Percentiles rank a stretch among this genome's conserved stretches.
Conservation (phyloP, 2,888 invertebrate species). For the Drosophila mercatorum region DNA sequence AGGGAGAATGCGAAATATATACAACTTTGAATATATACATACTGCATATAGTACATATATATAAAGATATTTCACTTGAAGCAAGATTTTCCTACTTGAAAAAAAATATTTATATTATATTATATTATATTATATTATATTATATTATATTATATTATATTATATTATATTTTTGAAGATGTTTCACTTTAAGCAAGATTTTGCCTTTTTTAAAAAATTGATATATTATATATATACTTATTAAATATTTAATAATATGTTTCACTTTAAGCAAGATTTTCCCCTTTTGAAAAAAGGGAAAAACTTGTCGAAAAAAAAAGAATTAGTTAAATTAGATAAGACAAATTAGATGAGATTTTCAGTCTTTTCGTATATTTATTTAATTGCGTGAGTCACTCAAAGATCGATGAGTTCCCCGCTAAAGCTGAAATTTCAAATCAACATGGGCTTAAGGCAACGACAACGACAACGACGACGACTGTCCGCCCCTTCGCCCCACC, state of each 20-base stretch:
- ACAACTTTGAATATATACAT: background rate
- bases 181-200: too few species aligned
- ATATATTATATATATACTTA: too few species aligned
- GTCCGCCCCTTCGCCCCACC: background rate
- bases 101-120: too few species aligned
- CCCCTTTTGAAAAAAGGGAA: background rate
- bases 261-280: background rate
- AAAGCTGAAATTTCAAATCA: conserved; percentile 1
- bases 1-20: too few species aligned
- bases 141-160: too few species aligned
- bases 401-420: conserved; percentile 22
- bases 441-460: conserved; percentile 4
- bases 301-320: background rate
- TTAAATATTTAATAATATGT: background rate
- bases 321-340: conserved; percentile 1
- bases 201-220: too few species aligned
- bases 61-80: too few species aligned
- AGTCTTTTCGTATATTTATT: background rate
- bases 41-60: too few species aligned
- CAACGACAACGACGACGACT: background rate
- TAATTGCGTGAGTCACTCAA: conserved; percentile 14
- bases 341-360: background rate
- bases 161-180: too few species aligned
- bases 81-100: too few species aligned
- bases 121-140: too few species aligned